phyloP scores from a whole-genome alignment of 1,140 invertebrate genomes.

The Stegodyphus dumicola region DNA sequence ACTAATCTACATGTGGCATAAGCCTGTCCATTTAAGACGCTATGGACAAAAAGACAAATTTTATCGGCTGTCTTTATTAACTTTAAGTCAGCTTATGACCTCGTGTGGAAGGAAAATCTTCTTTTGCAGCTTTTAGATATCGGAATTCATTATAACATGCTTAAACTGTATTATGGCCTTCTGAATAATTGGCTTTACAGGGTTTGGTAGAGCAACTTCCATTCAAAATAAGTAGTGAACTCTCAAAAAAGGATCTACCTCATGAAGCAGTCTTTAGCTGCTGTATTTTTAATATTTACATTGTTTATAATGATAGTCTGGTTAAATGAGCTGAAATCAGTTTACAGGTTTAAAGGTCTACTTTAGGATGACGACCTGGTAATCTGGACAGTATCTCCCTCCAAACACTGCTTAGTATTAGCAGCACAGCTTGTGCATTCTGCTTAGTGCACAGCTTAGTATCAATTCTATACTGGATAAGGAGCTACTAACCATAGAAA shows the following conservation, averaged over 20 bases:
- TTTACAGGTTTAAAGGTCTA: not conserved
- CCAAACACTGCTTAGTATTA: too few relatives aligned
- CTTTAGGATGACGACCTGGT: not conserved
- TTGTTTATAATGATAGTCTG: not conserved
- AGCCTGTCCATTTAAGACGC: not conserved
- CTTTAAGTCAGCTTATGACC: conserved; percentile 13
- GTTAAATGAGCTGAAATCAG: not conserved
- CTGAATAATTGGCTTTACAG: not conserved
- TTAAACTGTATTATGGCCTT: not conserved
- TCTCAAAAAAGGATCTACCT: too few relatives aligned
- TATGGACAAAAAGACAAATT: conserved; percentile 5
- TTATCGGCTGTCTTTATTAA: not conserved
- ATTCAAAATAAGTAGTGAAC: not conserved
- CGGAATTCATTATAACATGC: conserved; percentile 4
- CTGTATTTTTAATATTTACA: too few relatives aligned
- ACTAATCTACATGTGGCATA: conserved; percentile 1
- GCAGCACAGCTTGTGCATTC: too few relatives aligned
- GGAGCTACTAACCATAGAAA: not conserved
- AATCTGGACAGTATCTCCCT: too few relatives aligned
- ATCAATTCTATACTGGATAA: not conserved
- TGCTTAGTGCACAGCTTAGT: not conserved
- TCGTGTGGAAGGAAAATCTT: not conserved
- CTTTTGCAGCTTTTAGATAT: conserved; percentile 4
- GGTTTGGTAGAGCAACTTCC: not conserved
- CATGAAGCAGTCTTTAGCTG: conserved; percentile 15